Conservation (phyloP, 2,797 vertebrate genomes). For the Glossophaga mutica region DNA sequence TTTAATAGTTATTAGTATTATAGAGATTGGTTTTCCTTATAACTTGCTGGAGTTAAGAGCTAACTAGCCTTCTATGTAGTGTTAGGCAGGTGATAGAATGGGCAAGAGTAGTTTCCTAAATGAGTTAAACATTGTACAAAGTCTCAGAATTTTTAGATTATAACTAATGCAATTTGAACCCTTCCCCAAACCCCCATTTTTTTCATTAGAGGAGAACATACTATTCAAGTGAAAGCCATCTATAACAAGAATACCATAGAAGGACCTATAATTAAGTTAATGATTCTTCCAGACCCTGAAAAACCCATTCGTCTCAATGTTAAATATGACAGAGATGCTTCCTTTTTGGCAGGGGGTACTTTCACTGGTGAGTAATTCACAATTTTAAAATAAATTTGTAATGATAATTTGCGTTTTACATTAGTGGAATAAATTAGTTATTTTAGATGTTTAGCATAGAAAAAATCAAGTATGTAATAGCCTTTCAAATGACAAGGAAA, state of each 20-base stretch:
- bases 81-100: neutral
- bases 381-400: constrained; percentile 37
- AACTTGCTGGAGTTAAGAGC: neutral
- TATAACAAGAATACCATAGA: constrained; percentile 83
- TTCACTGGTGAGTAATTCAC: constrained; percentile 88
- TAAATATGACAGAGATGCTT: constrained; percentile 82
- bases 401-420: neutral
- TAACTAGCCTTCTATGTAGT: neutral
- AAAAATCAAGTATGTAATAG: neutral
- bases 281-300: constrained; percentile 88
- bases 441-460: neutral
- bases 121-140: neutral
- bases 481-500: constrained; percentile 13
- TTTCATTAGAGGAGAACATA: constrained; percentile 87
- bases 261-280: constrained; percentile 86
- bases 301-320: constrained; percentile 87
- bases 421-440: constrained; percentile 29
- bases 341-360: constrained; percentile 84
- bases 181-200: neutral
- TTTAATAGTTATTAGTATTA: neutral
- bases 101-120: constrained; percentile 25
- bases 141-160: constrained; percentile 18
- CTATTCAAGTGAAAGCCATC: constrained; percentile 82
- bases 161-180: constrained; percentile 61
- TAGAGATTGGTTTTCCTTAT: constrained; percentile 10